phyloP scores from a whole-genome alignment of 2,113 vertebrate genomes.

The Ptychochromis oligacanthus region DNA sequence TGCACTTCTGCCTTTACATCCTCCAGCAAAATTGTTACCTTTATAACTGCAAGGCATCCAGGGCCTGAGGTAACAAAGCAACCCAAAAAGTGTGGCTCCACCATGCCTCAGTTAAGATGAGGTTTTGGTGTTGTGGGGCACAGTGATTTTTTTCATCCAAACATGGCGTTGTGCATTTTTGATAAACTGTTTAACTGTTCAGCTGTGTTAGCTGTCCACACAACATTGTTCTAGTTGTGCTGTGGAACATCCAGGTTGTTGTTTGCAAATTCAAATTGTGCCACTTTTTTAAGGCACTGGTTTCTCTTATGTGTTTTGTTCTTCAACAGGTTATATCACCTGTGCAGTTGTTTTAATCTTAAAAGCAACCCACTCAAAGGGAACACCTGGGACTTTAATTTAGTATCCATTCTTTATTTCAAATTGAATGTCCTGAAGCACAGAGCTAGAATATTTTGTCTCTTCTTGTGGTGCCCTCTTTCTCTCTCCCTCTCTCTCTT shows the following conservation, averaged over 20 bases:
- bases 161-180: too few species aligned
- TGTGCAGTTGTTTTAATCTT: not conserved
- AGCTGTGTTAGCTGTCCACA: too few species aligned
- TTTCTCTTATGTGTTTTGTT: not conserved
- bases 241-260: too few species aligned
- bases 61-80: not conserved
- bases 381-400: not conserved
- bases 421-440: not conserved
- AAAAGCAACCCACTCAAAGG: not conserved
- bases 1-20: not conserved
- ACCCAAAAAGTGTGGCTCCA: too few species aligned
- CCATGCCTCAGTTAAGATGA: too few species aligned
- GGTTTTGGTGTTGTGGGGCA: too few species aligned
- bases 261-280: too few species aligned
- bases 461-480: too few species aligned
- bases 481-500: not conserved
- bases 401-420: not conserved
- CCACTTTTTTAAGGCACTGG: too few species aligned
- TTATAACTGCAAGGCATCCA: not conserved
- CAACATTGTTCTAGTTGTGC: too few species aligned
- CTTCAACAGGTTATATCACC: not conserved
- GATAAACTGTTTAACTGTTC: too few species aligned
- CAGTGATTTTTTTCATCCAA: too few species aligned
- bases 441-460: not conserved
- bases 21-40: not conserved